Conservation (phyloP, 2,113 vertebrate genomes). For the Peromyscus polionotus region DNA sequence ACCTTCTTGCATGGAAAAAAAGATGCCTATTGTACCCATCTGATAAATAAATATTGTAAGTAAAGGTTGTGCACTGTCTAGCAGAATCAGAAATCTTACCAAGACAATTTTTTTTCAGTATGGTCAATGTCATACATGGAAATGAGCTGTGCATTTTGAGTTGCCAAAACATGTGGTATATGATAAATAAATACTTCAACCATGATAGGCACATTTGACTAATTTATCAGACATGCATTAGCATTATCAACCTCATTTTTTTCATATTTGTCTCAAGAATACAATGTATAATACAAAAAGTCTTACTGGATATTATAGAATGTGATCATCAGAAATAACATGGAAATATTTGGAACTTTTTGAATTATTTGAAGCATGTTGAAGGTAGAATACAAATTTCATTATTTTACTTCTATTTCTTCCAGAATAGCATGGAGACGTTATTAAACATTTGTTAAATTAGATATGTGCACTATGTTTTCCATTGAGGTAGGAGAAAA, state of each 20-base stretch:
- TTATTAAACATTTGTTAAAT: background rate
- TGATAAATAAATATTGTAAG: background rate
- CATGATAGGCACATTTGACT: background rate
- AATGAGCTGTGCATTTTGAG: background rate
- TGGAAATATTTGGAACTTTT: background rate
- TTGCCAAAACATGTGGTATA: background rate
- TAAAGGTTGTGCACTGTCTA: background rate
- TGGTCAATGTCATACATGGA: background rate
- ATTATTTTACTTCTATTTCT: background rate
- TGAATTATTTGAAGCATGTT: background rate
- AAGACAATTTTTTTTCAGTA: background rate
- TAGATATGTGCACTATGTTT: background rate
- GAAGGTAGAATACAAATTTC: background rate
- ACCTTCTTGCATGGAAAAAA: background rate
- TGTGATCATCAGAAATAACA: background rate
- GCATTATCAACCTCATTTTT: background rate
- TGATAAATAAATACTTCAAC: background rate
- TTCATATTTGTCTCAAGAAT: background rate
- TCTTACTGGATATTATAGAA: background rate
- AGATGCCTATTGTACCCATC: rapidly evolving
- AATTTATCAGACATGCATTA: rapidly evolving
- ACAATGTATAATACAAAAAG: background rate
- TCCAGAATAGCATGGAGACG: background rate
- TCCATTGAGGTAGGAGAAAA: rapidly evolving
- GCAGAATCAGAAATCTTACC: rapidly evolving